phyloP scores from a whole-genome alignment of 1,140 invertebrate species.

The Bombus haemorrhoidalis region DNA sequence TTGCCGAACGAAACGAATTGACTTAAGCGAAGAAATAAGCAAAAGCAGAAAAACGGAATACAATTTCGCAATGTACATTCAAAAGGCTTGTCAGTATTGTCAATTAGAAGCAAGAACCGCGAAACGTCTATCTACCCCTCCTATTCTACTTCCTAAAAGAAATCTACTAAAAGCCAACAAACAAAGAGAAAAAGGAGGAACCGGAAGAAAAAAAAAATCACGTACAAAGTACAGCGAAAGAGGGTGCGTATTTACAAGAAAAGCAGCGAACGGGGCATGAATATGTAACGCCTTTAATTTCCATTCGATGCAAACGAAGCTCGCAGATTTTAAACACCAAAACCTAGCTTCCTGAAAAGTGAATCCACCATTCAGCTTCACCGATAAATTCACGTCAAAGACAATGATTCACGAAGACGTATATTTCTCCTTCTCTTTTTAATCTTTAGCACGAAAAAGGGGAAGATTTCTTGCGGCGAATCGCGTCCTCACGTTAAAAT shows the following conservation, averaged over 20 bases:
- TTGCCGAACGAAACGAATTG: not conserved
- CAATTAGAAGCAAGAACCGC: not conserved
- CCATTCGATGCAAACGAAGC: conserved; percentile 34
- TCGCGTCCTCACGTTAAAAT: conserved; percentile 43
- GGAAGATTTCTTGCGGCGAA: not conserved
- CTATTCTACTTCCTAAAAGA: not conserved
- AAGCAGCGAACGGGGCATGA: conserved; percentile 9
- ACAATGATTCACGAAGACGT: conserved; percentile 36
- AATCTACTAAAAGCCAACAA: not conserved
- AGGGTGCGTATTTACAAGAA: not conserved
- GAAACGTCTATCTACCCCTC: too few species aligned
- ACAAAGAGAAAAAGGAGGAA: not conserved
- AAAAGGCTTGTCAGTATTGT: not conserved
- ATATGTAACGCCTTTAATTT: conserved; percentile 39
- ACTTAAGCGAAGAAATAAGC: not conserved
- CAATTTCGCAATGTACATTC: not conserved
- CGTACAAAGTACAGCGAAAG: not conserved
- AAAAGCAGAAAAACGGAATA: too few species aligned
- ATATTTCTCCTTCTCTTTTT: not conserved
- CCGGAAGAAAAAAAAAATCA: not conserved
- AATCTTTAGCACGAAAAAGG: too few species aligned
- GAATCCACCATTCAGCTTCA: not conserved
- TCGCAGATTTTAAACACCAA: conserved; percentile 22
- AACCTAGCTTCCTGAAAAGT: not conserved
- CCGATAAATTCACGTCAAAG: conserved; percentile 57